Percentiles rank a stretch among this genome's conserved stretches.
phyloP scores from a whole-genome alignment of 2,113 vertebrate species.

The Carollia perspicillata region DNA sequence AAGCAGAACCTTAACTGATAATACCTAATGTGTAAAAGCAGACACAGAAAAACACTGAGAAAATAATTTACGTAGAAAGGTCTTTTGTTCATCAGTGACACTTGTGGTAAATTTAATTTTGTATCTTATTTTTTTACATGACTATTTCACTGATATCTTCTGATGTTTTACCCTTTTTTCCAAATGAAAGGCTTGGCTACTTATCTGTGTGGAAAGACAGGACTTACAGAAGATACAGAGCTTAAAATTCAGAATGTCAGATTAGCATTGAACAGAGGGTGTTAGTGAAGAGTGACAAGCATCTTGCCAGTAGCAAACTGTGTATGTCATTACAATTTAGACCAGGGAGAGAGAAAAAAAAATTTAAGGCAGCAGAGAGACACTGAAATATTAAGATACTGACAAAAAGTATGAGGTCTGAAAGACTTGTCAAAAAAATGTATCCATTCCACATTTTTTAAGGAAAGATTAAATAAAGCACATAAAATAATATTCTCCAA shows the following conservation, averaged over 20 bases:
- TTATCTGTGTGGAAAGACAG: slow-evolving; percentile 24
- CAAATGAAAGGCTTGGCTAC: slow-evolving; percentile 41
- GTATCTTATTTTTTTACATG: neutral
- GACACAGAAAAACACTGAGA: neutral
- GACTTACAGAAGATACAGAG: slow-evolving; percentile 6
- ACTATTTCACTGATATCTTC: neutral
- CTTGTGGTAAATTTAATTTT: neutral
- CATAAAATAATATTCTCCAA: slow-evolving; percentile 28
- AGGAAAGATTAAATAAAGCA: slow-evolving; percentile 41
- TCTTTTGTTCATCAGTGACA: neutral
- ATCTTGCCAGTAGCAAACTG: neutral
- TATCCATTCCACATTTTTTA: neutral
- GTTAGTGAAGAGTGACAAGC: neutral
- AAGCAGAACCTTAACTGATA: neutral
- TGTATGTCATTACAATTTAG: slow-evolving; percentile 44
- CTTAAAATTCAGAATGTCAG: slow-evolving; percentile 55
- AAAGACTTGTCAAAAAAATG: neutral
- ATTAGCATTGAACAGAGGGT: slow-evolving; percentile 46
- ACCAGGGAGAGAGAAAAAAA: neutral
- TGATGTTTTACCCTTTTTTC: neutral
- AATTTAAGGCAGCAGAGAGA: neutral
- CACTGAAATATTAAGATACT: neutral
- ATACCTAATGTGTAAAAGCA: neutral
- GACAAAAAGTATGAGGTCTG: slow-evolving; percentile 26
- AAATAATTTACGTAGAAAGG: neutral